Percentiles rank a stretch among this genome's conserved stretches.
phyloP scores from a whole-genome alignment of 2,113 vertebrate species.

The rat (Rattus norvegicus) region GRCr8 NC_086029.1:82583001-82583500 shows the following conservation, averaged over 20 bases:
- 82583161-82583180: constrained; percentile 16
- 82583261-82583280: neutral
- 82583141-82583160: neutral
- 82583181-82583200: neutral
- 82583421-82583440: neutral
- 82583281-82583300: neutral
- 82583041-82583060: neutral
- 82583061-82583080: neutral
- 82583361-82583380: neutral
- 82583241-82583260: constrained; percentile 24
- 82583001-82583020: neutral
- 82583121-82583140: too few relatives aligned
- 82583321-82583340: constrained; percentile 18
- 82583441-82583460: neutral
- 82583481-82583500: neutral
- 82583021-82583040: neutral
- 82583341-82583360: constrained; percentile 18
- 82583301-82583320: constrained; percentile 25
- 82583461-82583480: neutral
- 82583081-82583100: neutral
- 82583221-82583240: constrained; percentile 39
- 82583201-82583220: constrained; percentile 46
- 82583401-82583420: constrained; percentile 49
- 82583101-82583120: too few relatives aligned
- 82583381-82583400: neutral